These are phyloP conservation scores for Holothuria glaberrima DNA, from an alignment of 35 echinoderm and acorn worm genomes.

Conservation along the genomic window DNA sequence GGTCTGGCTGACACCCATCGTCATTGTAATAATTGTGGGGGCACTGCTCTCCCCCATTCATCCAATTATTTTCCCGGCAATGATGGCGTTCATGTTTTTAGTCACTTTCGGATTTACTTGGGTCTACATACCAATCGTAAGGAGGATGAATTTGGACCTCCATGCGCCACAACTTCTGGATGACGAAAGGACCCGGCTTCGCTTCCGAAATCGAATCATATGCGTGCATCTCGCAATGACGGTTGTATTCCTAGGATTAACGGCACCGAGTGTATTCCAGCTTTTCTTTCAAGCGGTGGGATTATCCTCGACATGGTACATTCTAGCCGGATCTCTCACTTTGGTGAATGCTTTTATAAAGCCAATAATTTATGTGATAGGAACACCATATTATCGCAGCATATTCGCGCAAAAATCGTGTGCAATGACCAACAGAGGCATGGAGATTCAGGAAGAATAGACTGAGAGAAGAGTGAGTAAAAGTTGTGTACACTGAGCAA, in stretches of 20 bases:
- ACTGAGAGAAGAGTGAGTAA: too few species aligned
- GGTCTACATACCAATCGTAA: constrained; percentile 9
- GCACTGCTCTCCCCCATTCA: neutral
- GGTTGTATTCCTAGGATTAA: constrained; percentile 10
- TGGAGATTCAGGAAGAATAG: too few species aligned
- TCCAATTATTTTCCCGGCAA: neutral
- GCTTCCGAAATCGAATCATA: constrained; percentile 18
- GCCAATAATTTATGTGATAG: constrained; percentile 39
- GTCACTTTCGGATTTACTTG: constrained; percentile 21
- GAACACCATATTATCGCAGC: constrained; percentile 20
- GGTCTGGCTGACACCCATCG: neutral
- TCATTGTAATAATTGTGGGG: constrained; percentile 1
- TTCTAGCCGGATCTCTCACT: neutral
- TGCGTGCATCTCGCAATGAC: constrained; percentile 33
- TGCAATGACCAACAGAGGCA: too few species aligned
- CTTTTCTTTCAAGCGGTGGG: neutral
- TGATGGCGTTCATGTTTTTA: neutral
- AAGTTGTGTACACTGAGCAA: too few species aligned
- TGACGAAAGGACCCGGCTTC: neutral
- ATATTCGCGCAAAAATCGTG: neutral
- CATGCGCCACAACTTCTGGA: constrained; percentile 11
- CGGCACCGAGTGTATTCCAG: neutral
- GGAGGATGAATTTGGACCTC: constrained; percentile 41
- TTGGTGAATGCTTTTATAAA: constrained; percentile 28
- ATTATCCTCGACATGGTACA: neutral